Evolutionary conservation across 1,140 invertebrate species (phyloP), one percentile per base, ranked within the genome.

Genomic region (Gonatopus flavifemur): DNA sequence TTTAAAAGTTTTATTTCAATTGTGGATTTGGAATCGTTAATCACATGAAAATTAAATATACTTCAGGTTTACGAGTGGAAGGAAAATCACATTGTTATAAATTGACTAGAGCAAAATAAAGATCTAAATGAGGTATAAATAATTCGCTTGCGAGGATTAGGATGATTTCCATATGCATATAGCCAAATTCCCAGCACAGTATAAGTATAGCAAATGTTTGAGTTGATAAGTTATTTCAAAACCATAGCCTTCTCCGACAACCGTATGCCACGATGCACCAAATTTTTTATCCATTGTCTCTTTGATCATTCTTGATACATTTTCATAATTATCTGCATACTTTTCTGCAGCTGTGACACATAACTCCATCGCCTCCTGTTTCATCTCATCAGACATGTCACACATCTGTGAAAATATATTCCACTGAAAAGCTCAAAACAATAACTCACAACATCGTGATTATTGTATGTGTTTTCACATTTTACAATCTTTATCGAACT

Each of bases 241-340:
- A 4, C 93, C 94, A 74, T 90, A 97, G 35, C 91, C 92, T 80
- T 98, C 94, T 12, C 94, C 94, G 10, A 97, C 91, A 0, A 96
- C 89, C 1, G 90, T 92, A 77, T 97, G 93, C 89, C 94, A 97
- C 22, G 91, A 88, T 3, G 92, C 89, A 15, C 94, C 94, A 76
- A 94, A 96, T 69, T 94, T 96, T 74, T 94, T 95, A 74, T 98
- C 95, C 89, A 98, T 90, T 8, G 87, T 88, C 64, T 98, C 94
- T 77, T 98, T 97, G 19, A 98, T 94, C 83, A 92, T 88, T 64
- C 86, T 86, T 9, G 94, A 93, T 7, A 90, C 83, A 25, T 80
- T 75, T 61, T 85, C 83, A 55, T 78, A 78, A 77, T 96, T 95
- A 10, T 85, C 80, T 0, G 89, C 82, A 75, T 88, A 90, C 78